Evolutionary conservation across 2,888 invertebrate genomes (phyloP).

Genomic region (Arrhopalites spinosus): DNA sequence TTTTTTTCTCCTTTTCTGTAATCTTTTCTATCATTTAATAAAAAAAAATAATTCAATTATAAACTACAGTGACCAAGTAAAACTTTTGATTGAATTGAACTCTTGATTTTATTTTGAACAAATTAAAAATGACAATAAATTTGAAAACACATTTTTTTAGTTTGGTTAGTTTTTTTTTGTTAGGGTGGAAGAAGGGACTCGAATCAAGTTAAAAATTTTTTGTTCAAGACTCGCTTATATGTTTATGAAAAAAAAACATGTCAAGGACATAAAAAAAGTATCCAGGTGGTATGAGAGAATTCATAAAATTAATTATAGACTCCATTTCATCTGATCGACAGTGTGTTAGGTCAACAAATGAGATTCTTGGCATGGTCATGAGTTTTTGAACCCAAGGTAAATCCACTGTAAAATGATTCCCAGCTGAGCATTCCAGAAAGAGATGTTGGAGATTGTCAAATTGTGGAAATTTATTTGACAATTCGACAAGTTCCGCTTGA

Average conservation of each 20-base stretch:
- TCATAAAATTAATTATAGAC: neutral
- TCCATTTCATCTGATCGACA: slow-evolving; percentile 1
- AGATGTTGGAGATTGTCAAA: neutral
- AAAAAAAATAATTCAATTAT: too few relatives aligned
- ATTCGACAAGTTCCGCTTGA: neutral
- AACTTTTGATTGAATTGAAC: too few relatives aligned
- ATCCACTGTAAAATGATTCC: neutral
- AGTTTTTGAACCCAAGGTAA: neutral
- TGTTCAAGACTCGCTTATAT: too few relatives aligned
- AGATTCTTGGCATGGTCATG: neutral
- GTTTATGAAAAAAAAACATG: slow-evolving; percentile 8
- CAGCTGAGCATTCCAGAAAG: neutral
- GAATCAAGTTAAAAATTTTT: too few relatives aligned
- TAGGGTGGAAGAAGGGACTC: too few relatives aligned
- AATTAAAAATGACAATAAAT: too few relatives aligned
- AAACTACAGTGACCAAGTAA: too few relatives aligned
- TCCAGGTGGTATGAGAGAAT: neutral
- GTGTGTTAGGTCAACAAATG: neutral
- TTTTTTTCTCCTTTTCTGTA: too few relatives aligned
- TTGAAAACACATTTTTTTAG: too few relatives aligned
- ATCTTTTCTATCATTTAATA: too few relatives aligned
- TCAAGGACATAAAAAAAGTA: slow-evolving; percentile 1
- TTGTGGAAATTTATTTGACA: neutral
- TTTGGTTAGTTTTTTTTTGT: too few relatives aligned
- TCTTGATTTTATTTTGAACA: too few relatives aligned